Evolutionary conservation across 2,797 vertebrate species (phyloP), one percentile per base, ranked within the genome.

Genomic region (Mus caroli): DNA sequence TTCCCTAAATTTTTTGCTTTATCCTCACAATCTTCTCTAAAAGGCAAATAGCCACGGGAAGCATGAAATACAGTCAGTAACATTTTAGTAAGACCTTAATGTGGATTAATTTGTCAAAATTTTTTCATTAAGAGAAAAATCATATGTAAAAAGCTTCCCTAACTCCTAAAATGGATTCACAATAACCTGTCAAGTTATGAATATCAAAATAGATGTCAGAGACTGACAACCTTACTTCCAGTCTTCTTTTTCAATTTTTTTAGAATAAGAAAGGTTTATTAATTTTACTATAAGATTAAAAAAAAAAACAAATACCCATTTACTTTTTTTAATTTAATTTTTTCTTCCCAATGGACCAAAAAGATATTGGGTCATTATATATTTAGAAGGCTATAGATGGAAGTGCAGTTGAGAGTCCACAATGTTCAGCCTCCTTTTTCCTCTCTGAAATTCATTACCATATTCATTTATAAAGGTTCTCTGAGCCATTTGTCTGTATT

Each of bases 41-140:
- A 96, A 94, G 43, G 20, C 20, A 94, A 94, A 79, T 79, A 80
- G n/a, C 62, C 82, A 94, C 17, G 88, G 26, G 64, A 87, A 43
- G 58, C 67, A 90, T 90, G 90, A 93, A 60, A 90, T 76, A 85
- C 28, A 96, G 67, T 79, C 58, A 80, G 17, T 80, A 77, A 94
- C 76, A 96, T 69, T 95, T 94, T 90, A 92, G 52, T 92, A 26
- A 77, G 40, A n/a, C 60, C 54, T 89, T 89, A 62, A 37, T 77
- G 40, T 95, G 22, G 94, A 80, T 92, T 96, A 91, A 87, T 94
- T 14, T 95, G 34, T 96, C 56, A 95, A 91, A 89, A 83, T 87
- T 9, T 89, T 92, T 89, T 91, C 62, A 91, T n/a, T 80, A 64
- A 28, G 17, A 91, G 19, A 80, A 43, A 54, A 54, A 60, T 37